A percentile compares a stretch with the other conserved stretches of the same genome.
Evolutionary conservation across 2,113 vertebrate genomes (phyloP).

Genomic region (Oryzias javanicus): DNA sequence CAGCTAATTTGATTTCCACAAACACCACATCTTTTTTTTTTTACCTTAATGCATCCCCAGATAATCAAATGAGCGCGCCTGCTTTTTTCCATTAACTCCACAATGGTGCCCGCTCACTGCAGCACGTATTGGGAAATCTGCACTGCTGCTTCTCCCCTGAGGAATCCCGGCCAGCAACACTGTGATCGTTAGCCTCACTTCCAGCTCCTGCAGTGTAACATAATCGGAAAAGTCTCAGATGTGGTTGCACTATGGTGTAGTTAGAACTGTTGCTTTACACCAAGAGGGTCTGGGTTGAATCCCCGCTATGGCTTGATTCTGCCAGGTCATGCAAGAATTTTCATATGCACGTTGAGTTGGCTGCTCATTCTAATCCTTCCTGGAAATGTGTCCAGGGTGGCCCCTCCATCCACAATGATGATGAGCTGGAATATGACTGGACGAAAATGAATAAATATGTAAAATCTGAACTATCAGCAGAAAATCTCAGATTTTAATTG

Average conservation of each 20-base stretch:
- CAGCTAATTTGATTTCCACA: slow-evolving; percentile 31
- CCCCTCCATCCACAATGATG: no score
- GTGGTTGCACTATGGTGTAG: no score
- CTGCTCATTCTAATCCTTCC: no score
- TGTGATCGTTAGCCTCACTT: slow-evolving; percentile 25
- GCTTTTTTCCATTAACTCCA: slow-evolving; percentile 27
- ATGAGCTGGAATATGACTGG: no score
- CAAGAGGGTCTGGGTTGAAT: no score
- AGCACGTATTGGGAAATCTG: slow-evolving; percentile 21
- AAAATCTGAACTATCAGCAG: neutral
- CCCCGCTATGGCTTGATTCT: no score
- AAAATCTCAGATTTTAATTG: no score
- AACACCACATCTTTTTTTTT: slow-evolving; percentile 11
- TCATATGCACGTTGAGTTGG: no score
- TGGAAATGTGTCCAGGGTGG: no score
- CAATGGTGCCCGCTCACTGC: slow-evolving; percentile 18
- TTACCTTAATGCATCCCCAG: slow-evolving; percentile 17
- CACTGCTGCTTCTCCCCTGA: slow-evolving; percentile 17
- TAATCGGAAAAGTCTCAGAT: slow-evolving; percentile 22
- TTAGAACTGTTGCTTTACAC: no score
- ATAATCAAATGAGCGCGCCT: slow-evolving; percentile 17
- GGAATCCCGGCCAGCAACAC: slow-evolving; percentile 15
- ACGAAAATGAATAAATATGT: neutral
- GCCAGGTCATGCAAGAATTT: no score
- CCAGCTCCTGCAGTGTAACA: slow-evolving; percentile 22